Percentiles rank a stretch among this genome's conserved stretches.
Evolutionary conservation across 2,113 vertebrate species (phyloP).

Genomic region (Etheostoma spectabile): DNA sequence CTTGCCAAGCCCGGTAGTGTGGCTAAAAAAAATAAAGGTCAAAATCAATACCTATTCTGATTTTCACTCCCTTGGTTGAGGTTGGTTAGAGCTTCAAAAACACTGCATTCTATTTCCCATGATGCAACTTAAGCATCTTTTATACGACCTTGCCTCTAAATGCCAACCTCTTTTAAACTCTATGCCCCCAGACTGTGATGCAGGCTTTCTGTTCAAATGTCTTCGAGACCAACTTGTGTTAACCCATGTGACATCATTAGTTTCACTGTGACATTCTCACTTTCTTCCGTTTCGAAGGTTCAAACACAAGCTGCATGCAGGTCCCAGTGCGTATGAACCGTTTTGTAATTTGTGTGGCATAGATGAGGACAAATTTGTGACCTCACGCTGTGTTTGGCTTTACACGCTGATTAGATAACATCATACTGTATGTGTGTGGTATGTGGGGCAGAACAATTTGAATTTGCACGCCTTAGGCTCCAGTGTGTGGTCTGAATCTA

Average conservation of each 20-base stretch:
- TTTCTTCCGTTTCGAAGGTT: background rate
- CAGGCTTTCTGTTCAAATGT: background rate
- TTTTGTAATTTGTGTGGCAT: background rate
- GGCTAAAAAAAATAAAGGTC: background rate
- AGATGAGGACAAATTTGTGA: background rate
- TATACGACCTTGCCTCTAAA: background rate
- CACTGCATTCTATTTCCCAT: background rate
- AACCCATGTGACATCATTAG: background rate
- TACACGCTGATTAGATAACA: constrained; percentile 23
- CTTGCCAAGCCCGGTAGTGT: too few relatives aligned
- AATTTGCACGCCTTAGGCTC: constrained; percentile 1
- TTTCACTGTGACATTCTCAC: background rate
- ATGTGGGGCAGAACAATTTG: background rate
- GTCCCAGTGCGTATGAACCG: background rate
- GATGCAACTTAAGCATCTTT: background rate
- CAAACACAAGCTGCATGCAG: background rate
- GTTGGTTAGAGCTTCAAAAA: background rate
- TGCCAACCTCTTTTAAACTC: background rate
- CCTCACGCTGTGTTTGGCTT: constrained; percentile 11
- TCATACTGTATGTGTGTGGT: background rate
- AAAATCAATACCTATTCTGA: background rate
- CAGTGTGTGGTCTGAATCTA: constrained; percentile 12
- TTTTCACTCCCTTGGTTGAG: background rate
- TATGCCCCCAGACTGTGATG: background rate
- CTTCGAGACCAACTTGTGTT: background rate